Conservation (phyloP, 2,888 invertebrate genomes). For the Thalpophila matura region DNA sequence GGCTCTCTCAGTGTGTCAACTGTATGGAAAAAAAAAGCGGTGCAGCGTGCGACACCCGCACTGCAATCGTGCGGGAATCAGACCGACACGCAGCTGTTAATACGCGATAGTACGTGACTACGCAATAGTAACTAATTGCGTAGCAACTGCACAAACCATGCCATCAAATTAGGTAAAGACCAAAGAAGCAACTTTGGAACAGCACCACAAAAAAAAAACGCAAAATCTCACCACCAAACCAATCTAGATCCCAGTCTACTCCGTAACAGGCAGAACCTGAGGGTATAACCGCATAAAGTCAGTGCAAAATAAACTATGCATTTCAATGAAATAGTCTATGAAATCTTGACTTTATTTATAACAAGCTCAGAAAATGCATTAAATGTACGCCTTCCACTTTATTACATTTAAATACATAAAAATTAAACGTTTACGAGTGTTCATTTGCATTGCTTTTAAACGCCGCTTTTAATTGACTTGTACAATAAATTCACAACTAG, state of each 20-base stretch:
- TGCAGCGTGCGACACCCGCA: too few species aligned
- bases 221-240: slow-evolving; percentile 41
- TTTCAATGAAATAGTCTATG: neutral
- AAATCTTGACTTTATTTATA: slow-evolving; percentile 10
- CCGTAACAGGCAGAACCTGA: slow-evolving; percentile 53
- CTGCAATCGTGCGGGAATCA: too few species aligned
- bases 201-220: slow-evolving; percentile 8
- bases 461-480: slow-evolving; percentile 61
- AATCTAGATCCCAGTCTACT: slow-evolving; percentile 56
- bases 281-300: too few species aligned
- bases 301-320: too few species aligned
- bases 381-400: slow-evolving; percentile 46
- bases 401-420: slow-evolving; percentile 59
- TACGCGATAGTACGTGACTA: too few species aligned
- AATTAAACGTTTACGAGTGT: slow-evolving; percentile 59
- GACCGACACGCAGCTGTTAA: too few species aligned
- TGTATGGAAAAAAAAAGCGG: too few species aligned
- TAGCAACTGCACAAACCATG: too few species aligned
- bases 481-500: slow-evolving; percentile 36
- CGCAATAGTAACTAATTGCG: too few species aligned
- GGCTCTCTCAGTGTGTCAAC: too few species aligned
- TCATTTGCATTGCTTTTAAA: slow-evolving; percentile 65
- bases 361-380: slow-evolving; percentile 42
- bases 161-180: neutral
- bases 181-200: neutral